These are phyloP conservation scores for Dasysyrphus tricinctus DNA, from an alignment of 2,888 invertebrate species.

Conservation along the genomic window DNA sequence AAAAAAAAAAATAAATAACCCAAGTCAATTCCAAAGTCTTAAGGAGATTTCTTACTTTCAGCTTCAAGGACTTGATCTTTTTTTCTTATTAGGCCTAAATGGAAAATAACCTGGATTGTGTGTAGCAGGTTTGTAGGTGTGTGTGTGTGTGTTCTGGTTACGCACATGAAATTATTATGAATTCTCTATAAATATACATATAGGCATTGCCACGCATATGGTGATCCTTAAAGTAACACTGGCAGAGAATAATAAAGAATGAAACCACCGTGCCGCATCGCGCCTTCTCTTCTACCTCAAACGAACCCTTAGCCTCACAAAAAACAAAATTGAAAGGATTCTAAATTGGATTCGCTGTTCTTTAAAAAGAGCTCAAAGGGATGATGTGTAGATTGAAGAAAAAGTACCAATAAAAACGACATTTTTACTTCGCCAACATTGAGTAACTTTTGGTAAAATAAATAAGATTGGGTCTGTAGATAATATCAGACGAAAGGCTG, in stretches of 20 bases:
- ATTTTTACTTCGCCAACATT: slow-evolving; percentile 4
- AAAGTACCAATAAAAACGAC: slow-evolving; percentile 1
- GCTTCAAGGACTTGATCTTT: slow-evolving; percentile 41
- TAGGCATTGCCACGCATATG: slow-evolving; percentile 43
- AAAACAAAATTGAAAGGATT: slow-evolving; percentile 54
- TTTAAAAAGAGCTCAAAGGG: slow-evolving; percentile 1
- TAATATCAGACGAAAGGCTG: background rate
- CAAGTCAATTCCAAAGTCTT: slow-evolving; percentile 55
- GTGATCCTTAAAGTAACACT: slow-evolving; percentile 54
- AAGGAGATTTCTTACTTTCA: slow-evolving; percentile 39
- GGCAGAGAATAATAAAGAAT: slow-evolving; percentile 43
- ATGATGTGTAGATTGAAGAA: slow-evolving; percentile 2
- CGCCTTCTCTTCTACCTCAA: background rate
- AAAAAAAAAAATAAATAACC: background rate
- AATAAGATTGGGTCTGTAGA: background rate
- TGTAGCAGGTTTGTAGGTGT: background rate
- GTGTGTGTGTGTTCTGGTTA: background rate
- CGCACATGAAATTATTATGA: slow-evolving; percentile 61
- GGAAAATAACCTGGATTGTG: slow-evolving; percentile 7
- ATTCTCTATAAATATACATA: slow-evolving; percentile 42
- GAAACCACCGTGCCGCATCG: background rate
- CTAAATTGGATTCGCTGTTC: slow-evolving; percentile 58
- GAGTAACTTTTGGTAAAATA: slow-evolving; percentile 1
- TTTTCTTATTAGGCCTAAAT: slow-evolving; percentile 2
- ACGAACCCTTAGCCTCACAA: background rate